These are phyloP conservation scores for Odocoileus hemionus DNA, from an alignment of 2,113 vertebrate species.

Conservation along the genomic window DNA sequence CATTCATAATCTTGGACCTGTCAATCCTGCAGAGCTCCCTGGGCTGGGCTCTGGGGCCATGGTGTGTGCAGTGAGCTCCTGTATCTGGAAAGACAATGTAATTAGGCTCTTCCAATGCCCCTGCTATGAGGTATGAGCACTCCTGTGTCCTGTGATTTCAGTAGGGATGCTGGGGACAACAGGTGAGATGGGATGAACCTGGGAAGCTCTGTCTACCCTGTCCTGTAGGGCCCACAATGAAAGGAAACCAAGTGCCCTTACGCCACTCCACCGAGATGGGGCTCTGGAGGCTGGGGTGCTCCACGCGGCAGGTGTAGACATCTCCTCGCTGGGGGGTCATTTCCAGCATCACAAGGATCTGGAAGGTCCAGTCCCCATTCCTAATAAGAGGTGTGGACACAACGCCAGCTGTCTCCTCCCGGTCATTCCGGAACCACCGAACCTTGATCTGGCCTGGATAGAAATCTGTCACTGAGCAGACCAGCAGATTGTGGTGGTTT, in stretches of 20 bases:
- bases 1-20: rapidly evolving
- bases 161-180: too few species aligned
- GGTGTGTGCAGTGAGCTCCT: too few species aligned
- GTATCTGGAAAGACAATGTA: too few species aligned
- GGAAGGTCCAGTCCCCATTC: slow-evolving; percentile 64
- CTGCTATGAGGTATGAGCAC: too few species aligned
- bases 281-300: slow-evolving; percentile 46
- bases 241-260: neutral
- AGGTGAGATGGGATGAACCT: too few species aligned
- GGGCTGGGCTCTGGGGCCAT: neutral
- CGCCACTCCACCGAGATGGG: neutral
- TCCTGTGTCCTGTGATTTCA: too few species aligned
- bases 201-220: rapidly evolving
- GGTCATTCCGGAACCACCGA: slow-evolving; percentile 45
- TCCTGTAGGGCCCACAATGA: rapidly evolving
- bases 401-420: neutral
- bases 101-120: too few species aligned
- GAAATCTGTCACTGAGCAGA: slow-evolving; percentile 64
- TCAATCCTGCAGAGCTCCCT: neutral
- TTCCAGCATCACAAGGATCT: slow-evolving; percentile 65
- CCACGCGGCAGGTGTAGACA: slow-evolving; percentile 79
- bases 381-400: slow-evolving; percentile 6
- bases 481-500: slow-evolving; percentile 53
- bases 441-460: slow-evolving; percentile 56
- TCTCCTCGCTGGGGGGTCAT: slow-evolving; percentile 73